A percentile compares a stretch with the other conserved stretches of the same genome.
These are phyloP conservation scores for human (Homo sapiens) DNA, from an alignment of 2,113 vertebrate genomes.

Conservation along the genomic window GRCh38 chr4:145409501-145410000, in stretches of 20 bases:
- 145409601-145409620: constrained; percentile 52
- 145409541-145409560: not conserved
- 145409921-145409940: not conserved
- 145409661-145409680: not conserved
- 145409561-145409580: constrained; percentile 60
- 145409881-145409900: not conserved
- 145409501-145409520: constrained; percentile 42
- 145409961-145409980: not conserved
- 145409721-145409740: not conserved
- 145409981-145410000: not conserved
- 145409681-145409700: constrained; percentile 17
- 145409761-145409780: not conserved
- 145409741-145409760: not conserved
- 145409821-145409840: not conserved
- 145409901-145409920: not conserved
- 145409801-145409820: not conserved
- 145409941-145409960: not conserved
- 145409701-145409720: not conserved
- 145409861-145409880: constrained; percentile 6
- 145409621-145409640: constrained; percentile 62
- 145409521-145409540: not conserved
- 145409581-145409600: constrained; percentile 8
- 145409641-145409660: constrained; percentile 39
- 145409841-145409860: not conserved
- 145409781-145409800: constrained; percentile 9